Conservation (phyloP, 2,888 invertebrate species). For the Drosophila longiperda region DNA sequence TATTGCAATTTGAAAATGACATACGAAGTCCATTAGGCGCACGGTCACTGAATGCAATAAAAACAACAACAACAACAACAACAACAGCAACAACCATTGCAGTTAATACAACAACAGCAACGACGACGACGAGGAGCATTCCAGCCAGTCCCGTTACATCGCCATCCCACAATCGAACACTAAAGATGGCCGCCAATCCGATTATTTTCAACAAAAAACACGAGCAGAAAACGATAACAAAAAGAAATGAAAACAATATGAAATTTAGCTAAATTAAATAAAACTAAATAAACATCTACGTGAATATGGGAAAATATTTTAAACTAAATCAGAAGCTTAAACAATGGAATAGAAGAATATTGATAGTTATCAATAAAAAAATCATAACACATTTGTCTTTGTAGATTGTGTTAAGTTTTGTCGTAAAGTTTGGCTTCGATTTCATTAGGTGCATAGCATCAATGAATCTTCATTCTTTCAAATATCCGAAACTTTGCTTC, state of each 20-base stretch:
- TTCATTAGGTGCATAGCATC: neutral
- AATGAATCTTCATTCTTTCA: neutral
- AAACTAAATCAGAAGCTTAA: neutral
- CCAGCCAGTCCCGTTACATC: constrained; percentile 41
- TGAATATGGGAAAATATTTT: neutral
- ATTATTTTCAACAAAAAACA: neutral
- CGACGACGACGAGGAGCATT: constrained; percentile 45
- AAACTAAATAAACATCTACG: neutral
- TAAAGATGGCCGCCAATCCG: constrained; percentile 2
- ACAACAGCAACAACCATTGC: constrained; percentile 8
- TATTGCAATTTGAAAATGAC: constrained; percentile 80
- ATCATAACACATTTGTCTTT: neutral
- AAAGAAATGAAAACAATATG: neutral
- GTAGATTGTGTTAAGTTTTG: neutral
- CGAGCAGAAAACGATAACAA: neutral
- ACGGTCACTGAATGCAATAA: constrained; percentile 59
- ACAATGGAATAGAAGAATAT: neutral
- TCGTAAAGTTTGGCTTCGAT: neutral
- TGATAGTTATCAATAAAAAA: neutral
- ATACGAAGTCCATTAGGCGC: constrained; percentile 79
- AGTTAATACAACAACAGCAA: constrained; percentile 12
- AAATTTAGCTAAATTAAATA: neutral
- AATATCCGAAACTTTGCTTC: neutral
- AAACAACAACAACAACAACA: constrained; percentile 36
- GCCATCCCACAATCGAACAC: constrained; percentile 19